A percentile compares a stretch with the other conserved stretches of the same genome.
Conservation (phyloP, 2,888 invertebrate species). For the Erebia aethiops region DNA sequence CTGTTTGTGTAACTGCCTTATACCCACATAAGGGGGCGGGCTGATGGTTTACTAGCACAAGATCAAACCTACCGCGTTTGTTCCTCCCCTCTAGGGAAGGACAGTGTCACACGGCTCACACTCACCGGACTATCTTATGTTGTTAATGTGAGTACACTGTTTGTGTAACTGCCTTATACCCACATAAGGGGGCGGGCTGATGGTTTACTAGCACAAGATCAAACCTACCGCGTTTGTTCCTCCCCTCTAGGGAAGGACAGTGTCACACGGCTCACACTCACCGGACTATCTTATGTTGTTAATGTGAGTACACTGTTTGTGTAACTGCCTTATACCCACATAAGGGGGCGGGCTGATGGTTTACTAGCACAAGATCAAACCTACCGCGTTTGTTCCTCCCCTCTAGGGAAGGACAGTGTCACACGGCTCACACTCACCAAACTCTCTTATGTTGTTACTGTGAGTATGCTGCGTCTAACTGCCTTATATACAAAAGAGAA, state of each 20-base stretch:
- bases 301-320: no score
- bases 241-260: no score
- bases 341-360: slow-evolving; percentile 77
- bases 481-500: no score
- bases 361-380: slow-evolving; percentile 70
- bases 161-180: no score
- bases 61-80: no score
- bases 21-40: slow-evolving; percentile 64
- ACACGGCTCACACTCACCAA: slow-evolving; percentile 92
- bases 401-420: slow-evolving; percentile 89
- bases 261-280: no score
- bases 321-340: slow-evolving; percentile 44
- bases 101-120: slow-evolving; percentile 92
- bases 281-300: no score
- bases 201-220: slow-evolving; percentile 40
- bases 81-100: slow-evolving; percentile 84
- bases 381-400: slow-evolving; percentile 58
- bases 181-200: no score
- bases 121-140: slow-evolving; percentile 90
- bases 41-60: slow-evolving; percentile 75
- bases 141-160: slow-evolving; percentile 85
- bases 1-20: background rate
- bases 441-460: slow-evolving; percentile 90
- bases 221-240: no score
- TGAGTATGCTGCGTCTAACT: slow-evolving; percentile 67